Base-by-base conservation (phyloP, 2,797 vertebrate genomes). In the Oceanodroma leucorhoa region DNA sequence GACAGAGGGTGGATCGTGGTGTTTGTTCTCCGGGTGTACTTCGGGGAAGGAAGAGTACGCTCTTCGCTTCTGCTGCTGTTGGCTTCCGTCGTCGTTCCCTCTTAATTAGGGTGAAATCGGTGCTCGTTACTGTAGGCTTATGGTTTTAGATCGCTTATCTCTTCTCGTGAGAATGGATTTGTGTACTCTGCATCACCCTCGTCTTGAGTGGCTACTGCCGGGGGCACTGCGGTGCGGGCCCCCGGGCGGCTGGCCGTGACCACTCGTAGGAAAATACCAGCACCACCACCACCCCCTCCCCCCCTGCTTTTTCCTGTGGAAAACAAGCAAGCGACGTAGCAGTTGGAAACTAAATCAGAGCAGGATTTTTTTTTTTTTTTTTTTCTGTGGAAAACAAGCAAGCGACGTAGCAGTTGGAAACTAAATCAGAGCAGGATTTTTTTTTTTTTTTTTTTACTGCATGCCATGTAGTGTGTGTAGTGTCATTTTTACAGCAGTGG, bases 11-110 rank as follows among this genome's bases (percentile, higher is more conserved):
- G 66, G 73, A 51, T 83, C 30, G 21, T 2, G 4, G 2, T 17
- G 18, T 48, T 19, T 17, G 18, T 48, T 19, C 24, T 3, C 7
- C 6, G 29, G 6, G 11, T 6, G 27, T 6, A 9, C 51, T 23
- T 15, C 2, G 3, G 32, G 12, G 41, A 1, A 12, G 45, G 51
- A 32, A 3, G 8, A 3, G 53, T 2, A 3, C 1, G 5, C 30
- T 6, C 43, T 27, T 21, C 7, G 58, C 72, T 77, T 26, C 8
- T 7, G 67, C 38, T 11, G 41, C 4, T 21, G 24, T 10, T 26
- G 48, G 46, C 22, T 85, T 2, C 34, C 14, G 1, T 13, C 14
- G 3, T 32, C 50, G 75, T 46, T 38, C 3, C 2, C 6, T 3
- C 16, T n/a, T 8, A 2, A 1, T 14, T 9, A 7, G 41, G 7